Evolutionary conservation across 2,797 vertebrate genomes (phyloP), one percentile per base, ranked within the genome.

Genomic region (Bradypus variegatus): DNA sequence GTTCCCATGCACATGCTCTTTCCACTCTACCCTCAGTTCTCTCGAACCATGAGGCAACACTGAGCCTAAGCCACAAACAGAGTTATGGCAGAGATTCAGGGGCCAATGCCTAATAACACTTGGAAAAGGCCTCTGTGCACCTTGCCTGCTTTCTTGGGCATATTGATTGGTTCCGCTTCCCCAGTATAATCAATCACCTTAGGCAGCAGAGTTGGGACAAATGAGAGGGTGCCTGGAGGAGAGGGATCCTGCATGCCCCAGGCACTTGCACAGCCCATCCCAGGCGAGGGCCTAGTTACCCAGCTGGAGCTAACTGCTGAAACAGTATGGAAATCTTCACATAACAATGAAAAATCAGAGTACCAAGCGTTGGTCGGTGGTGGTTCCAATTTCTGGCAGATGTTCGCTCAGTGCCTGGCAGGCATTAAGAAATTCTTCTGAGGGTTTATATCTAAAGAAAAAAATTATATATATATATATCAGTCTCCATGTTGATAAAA

Each of bases 321-420:
- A 89, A 89, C 48, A 78, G 27, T 21, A 81, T 0, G 0, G 33
- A 81, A 79, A 75, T 75, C 76, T 89, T 85, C 38, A 33, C 16
- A 78, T 5, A 48, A 89, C 29, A 50, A 76, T 2, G 81, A 88
- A 89, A 95, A 95, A 48, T 88, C 77, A 36, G 33, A 85, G 60
- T 98, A 98, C 98, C 98, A 97, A 93, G 94, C 95, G 96, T 55
- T 96, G 95, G 95, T 97, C 77, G 0, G 94, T 96, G 50, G 98
- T 98, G 81, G 97, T 97, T 82, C 97, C 97, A 81, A 98, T 97
- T 95, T 99, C 98, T 14, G 97, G 97, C 97, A 99, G 98, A 87
- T 98, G 98, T 95, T 98, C 97, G 95, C 98, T 98, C 87, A 99
- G 97, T 64, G 98, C 98, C 90, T 97, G 96, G 95, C 99, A 99